Percentiles rank a stretch among this genome's conserved stretches.
These are phyloP conservation scores for Drosophila melanocephala DNA, from an alignment of 2,888 invertebrate genomes.

Conservation along the genomic window DNA sequence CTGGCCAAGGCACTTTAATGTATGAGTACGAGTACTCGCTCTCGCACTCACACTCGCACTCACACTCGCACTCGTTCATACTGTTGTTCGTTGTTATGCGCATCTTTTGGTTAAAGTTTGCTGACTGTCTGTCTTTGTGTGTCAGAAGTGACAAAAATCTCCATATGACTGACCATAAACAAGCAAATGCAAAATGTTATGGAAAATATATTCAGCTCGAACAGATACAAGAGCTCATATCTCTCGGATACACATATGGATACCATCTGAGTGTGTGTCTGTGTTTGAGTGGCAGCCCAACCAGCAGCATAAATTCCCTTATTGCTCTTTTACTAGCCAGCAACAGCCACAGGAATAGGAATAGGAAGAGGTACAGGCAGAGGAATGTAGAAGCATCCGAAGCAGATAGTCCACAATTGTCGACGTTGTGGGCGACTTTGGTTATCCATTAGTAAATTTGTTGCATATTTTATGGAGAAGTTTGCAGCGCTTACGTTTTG, in stretches of 20 bases:
- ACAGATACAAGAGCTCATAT: constrained; percentile 35
- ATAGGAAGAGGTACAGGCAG: not conserved
- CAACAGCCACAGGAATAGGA: not conserved
- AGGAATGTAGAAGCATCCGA: not conserved
- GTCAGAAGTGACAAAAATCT: constrained; percentile 53
- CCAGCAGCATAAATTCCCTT: constrained; percentile 35
- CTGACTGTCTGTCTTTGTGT: constrained; percentile 8
- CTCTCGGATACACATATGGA: constrained; percentile 59
- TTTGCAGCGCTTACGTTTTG: constrained; percentile 25
- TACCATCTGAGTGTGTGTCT: constrained; percentile 14
- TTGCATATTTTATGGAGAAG: constrained; percentile 63
- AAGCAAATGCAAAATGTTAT: constrained; percentile 58
- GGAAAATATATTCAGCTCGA: constrained; percentile 32
- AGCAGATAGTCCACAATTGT: constrained; percentile 8
- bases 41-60: not conserved
- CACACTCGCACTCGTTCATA: not conserved
- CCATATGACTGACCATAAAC: constrained; percentile 55
- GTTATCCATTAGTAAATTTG: constrained; percentile 57
- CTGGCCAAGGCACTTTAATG: constrained; percentile 41
- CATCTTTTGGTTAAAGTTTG: constrained; percentile 32
- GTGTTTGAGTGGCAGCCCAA: constrained; percentile 17
- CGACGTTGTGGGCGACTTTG: constrained; percentile 26
- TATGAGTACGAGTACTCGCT: constrained; percentile 1
- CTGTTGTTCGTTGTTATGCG: constrained; percentile 22
- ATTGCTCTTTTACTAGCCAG: constrained; percentile 4